Base-by-base conservation (phyloP, 2,888 invertebrate species). In the Pollenia griseotomentosa region DNA sequence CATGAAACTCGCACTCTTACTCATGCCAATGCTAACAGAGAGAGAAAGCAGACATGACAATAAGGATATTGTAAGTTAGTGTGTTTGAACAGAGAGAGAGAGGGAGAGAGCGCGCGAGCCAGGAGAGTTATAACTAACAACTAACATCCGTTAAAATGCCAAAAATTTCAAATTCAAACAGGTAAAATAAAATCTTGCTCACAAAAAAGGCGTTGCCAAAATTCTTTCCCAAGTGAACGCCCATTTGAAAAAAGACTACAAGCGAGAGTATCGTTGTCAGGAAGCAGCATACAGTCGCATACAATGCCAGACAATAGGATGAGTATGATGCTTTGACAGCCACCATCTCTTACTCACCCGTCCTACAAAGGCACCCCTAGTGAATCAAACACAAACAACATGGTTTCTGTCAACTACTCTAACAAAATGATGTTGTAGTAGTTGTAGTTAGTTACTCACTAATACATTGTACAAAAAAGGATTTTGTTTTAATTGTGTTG, bases 151-250 rank as follows among this genome's bases (percentile, higher is more conserved):
- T 61, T 80, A 61, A 75, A 59, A 55, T 74, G 68, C 68, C 84
- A 80, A 85, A 77, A 83, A 79, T 44, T 53, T 65, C 55, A 70
- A 80, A 73, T 42, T 84, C 57, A 65, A 63, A 48, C 86, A 83
- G 86, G 86, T 83, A 83, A 75, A 77, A 73, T 42, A 70, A 46
- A 33, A 55, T 44, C 51, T 12, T 51, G 59, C 81, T 83, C 83
- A 81, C 66, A 63, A 68, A 80, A 74, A 48, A 85, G 87, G 87
- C 87, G 87, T 87, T 84, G 74, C 84, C 81, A 55, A 87, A 77
- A 70, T 63, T 70, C n/a, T 4, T 12, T 44, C 55, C 12, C 10
- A 59, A 2, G 63, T 40, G 8, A 53, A 81, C 87, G 87, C 87
- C 87, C 87, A 53, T 73, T 78, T 81, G 66, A 10, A 42, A 40